Percentiles rank a stretch among this genome's conserved stretches.
Evolutionary conservation across 2,113 vertebrate genomes (phyloP).

Genomic region (Leucoraja erinaceus): DNA sequence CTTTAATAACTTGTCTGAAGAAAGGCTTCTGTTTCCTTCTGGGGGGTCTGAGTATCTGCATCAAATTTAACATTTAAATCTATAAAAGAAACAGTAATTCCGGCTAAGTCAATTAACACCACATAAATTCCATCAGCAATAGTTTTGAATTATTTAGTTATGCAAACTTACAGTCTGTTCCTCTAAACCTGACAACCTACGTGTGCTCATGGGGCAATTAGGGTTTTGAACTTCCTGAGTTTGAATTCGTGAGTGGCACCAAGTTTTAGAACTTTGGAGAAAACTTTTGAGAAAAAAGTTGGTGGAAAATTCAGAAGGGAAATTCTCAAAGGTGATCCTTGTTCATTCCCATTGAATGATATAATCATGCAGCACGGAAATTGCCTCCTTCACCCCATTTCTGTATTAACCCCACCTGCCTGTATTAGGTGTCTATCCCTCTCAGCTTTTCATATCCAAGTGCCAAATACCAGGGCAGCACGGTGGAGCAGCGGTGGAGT

Average conservation of each 20-base stretch:
- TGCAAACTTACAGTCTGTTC: slow-evolving; percentile 30
- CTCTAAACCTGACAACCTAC: not conserved
- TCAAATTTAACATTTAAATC: not conserved
- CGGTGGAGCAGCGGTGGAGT: too few species aligned
- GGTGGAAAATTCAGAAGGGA: not conserved
- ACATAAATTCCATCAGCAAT: slow-evolving; percentile 2
- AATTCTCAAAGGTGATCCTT: not conserved
- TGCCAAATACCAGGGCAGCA: too few species aligned
- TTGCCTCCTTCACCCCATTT: too few species aligned
- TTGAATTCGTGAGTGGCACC: too few species aligned
- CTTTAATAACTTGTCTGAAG: not conserved
- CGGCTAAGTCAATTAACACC: slow-evolving; percentile 2
- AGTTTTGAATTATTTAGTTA: slow-evolving; percentile 28
- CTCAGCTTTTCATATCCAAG: too few species aligned
- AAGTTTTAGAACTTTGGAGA: not conserved
- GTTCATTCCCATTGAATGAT: too few species aligned
- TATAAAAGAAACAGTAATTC: not conserved
- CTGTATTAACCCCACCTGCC: too few species aligned
- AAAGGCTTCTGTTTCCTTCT: not conserved
- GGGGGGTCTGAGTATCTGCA: not conserved
- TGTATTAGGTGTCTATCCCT: too few species aligned
- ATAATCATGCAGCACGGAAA: too few species aligned
- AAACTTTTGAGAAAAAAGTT: not conserved
- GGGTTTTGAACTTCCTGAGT: not conserved
- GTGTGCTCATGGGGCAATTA: not conserved